phyloP scores from a whole-genome alignment of 2,797 vertebrate species.

The Gila robusta region DNA sequence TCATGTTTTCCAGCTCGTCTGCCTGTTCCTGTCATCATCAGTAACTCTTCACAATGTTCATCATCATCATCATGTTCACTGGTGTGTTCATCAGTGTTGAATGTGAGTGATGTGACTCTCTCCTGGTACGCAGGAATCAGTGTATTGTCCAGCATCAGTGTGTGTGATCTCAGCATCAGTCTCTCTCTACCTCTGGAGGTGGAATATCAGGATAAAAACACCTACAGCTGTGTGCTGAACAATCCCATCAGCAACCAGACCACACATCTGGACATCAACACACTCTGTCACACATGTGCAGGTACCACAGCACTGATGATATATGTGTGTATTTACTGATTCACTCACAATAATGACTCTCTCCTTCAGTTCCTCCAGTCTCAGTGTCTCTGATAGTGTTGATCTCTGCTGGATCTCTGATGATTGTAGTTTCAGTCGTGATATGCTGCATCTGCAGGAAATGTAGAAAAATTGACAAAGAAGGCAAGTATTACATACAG shows the following conservation, averaged over 20 bases:
- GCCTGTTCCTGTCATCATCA: neutral
- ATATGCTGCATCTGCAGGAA: neutral
- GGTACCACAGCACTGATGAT: accelerated
- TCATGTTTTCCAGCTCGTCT: no score
- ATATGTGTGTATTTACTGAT: no score
- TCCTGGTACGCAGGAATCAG: neutral
- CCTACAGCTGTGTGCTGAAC: constrained; percentile 7
- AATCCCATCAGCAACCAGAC: constrained; percentile 12
- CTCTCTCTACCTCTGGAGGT: constrained; percentile 15
- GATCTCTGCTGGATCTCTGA: neutral
- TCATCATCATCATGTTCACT: neutral
- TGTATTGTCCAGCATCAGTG: constrained; percentile 25
- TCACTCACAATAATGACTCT: neutral
- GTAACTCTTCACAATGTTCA: neutral
- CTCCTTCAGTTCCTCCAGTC: neutral
- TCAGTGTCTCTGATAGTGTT: neutral
- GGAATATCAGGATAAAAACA: constrained; percentile 14
- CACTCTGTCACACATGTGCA: neutral
- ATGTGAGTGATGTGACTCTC: neutral
- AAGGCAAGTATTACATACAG: neutral
- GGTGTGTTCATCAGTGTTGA: neutral
- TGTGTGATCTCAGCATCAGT: constrained; percentile 3
- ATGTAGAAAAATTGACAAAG: neutral
- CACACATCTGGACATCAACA: neutral
- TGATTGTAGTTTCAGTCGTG: neutral